Base-by-base conservation (phyloP, 1,140 invertebrate species). In the Pseudomyrmex cubaensis region DNA sequence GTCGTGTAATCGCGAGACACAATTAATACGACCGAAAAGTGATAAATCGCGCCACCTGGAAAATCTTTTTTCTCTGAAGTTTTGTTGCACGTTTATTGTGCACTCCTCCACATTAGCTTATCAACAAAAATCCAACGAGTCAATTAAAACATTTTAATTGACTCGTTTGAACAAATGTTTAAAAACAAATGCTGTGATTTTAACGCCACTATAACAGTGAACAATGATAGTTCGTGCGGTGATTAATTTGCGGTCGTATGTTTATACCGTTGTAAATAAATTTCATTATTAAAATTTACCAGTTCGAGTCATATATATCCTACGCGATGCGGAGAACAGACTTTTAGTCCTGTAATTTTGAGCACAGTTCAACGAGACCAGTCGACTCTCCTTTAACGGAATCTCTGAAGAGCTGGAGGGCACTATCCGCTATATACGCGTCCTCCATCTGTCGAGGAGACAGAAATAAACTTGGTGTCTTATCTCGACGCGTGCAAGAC, bases 11-110 rank as follows among this genome's bases (percentile, higher is more conserved):
- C 82, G 10, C 15, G 17, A 59, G n/a, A 20, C 10, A 35, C 17
- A 64, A 59, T 44, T 50, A 86, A 63, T 46, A 64, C 17, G 20
- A 64, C 44, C 35, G 48, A 74, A 82, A 66, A 66, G n/a, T 54
- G 61, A 82, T 44, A 85, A 46, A 46, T 62, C 15, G 44, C 52
- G 50, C 2, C 12, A 35, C 70, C 56, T 25, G 48, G n/a, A 64
- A 84, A 46, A 85, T 72, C 72, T 76, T 35, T 35, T 74, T 48
- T 17, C 62, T n/a, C 13, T n/a, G 0, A 35, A 35, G 4, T 35
- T 35, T 35, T 61, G n/a, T n/a, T 9, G 20, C 20, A 5, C n/a
- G 25, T 4, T n/a, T 61, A 25, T 61, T 74, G 13, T 25, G n/a
- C 48, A 2, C n/a, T 59, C 4, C 0, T 35, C 0, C 35, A 35